These are phyloP conservation scores for Drosophila dunni DNA, from an alignment of 1,140 invertebrate species.

Conservation along the genomic window DNA sequence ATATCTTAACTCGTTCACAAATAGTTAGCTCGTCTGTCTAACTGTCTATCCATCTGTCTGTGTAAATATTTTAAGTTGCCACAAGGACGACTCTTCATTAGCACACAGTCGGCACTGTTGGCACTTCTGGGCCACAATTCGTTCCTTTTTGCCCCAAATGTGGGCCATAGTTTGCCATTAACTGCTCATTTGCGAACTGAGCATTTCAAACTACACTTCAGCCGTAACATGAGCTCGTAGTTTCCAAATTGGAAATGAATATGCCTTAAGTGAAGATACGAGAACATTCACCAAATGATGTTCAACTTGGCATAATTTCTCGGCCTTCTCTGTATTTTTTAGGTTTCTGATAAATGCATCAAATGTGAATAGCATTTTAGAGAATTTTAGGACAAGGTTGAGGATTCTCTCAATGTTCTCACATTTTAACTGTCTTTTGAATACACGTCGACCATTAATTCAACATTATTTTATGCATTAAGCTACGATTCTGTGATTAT, in stretches of 20 bases:
- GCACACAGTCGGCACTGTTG: constrained; percentile 29
- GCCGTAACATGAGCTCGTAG: constrained; percentile 5
- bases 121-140: background rate
- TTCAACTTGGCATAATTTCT: constrained; percentile 17
- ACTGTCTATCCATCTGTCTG: background rate
- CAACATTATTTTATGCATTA: no score
- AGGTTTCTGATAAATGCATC: no score
- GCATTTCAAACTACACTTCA: constrained; percentile 6
- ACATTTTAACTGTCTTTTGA: no score
- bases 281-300: background rate
- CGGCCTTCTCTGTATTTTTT: background rate
- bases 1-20: no score
- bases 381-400: background rate
- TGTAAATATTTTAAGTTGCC: constrained; percentile 24
- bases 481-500: no score
- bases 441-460: no score
- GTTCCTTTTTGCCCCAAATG: constrained; percentile 28
- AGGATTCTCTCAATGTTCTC: no score
- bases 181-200: constrained; percentile 46
- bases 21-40: background rate
- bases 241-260: constrained; percentile 8
- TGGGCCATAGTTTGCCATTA: constrained; percentile 50
- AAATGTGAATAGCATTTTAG: background rate
- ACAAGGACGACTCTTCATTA: constrained; percentile 39
- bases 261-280: constrained; percentile 5